A percentile compares a stretch with the other conserved stretches of the same genome.
Evolutionary conservation across 2,113 vertebrate genomes (phyloP).

Genomic region (Oxyruncus cristatus): DNA sequence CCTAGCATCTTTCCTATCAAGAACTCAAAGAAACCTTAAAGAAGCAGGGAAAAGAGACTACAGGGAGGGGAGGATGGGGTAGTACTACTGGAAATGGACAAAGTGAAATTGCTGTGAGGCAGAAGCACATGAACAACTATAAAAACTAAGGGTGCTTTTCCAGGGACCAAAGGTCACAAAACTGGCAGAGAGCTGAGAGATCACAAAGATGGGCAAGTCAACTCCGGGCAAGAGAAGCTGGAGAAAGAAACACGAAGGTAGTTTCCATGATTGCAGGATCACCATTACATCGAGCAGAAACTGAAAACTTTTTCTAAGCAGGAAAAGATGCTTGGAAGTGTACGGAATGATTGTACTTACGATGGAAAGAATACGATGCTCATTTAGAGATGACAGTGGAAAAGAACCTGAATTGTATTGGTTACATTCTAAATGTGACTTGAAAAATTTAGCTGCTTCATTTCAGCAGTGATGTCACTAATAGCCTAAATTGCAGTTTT

Average conservation of each 20-base stretch:
- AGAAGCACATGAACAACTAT: neutral
- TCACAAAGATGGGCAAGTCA: neutral
- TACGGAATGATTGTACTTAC: neutral
- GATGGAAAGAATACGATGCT: neutral
- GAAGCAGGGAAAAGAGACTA: neutral
- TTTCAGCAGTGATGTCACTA: slow-evolving; percentile 35
- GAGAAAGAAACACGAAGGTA: neutral
- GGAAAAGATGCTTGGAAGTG: neutral
- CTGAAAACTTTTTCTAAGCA: neutral
- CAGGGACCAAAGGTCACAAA: neutral
- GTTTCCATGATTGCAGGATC: neutral
- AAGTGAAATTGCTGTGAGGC: neutral
- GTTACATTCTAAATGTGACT: slow-evolving; percentile 11
- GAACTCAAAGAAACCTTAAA: neutral
- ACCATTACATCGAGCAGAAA: neutral
- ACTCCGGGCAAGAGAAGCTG: neutral
- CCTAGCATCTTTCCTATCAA: neutral
- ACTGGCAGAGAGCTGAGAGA: neutral
- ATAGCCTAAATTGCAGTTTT: neutral
- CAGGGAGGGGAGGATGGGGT: neutral
- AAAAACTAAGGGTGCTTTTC: neutral
- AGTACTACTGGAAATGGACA: neutral
- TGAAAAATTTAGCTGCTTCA: neutral
- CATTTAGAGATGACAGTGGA: neutral
- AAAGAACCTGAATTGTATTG: neutral